Evolutionary conservation across 1,140 invertebrate species (phyloP), one percentile per base, ranked within the genome.

Genomic region (Steinernema khuongi): DNA sequence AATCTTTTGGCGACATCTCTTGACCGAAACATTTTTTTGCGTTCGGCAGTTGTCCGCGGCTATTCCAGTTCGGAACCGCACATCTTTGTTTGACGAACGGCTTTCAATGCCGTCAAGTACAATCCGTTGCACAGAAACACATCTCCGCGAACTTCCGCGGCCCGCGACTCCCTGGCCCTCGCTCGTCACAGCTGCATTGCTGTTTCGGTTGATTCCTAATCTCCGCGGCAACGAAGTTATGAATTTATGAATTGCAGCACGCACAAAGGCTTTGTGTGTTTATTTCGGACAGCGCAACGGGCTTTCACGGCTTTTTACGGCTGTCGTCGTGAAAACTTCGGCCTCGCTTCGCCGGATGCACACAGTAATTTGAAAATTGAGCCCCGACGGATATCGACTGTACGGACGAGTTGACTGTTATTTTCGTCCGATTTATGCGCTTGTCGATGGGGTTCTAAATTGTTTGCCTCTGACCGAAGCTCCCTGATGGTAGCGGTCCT

Each of bases 321-420:
- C n/a, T n/a, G 36, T 7, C 36, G 36, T n/a, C 7, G 7, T 60
- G 7, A n/a, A n/a, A n/a, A n/a, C n/a, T 2, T 60, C 14, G 50
- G 50, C 14, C 14, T 41, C 36, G 36, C 36, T 11, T 41, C 36
- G 36, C n/a, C n/a, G 36, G 36, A 41, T 41, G 36, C 36, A n/a
- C 36, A n/a, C 36, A 22, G 50, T 60, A 60, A 60, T 60, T 60
- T 22, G 50, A 60, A 60, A 60, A 60, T 60, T 60, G 50, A 14
- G 50, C 50, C 26, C 50, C 50, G 22, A 14, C 50, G 50, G 50
- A 60, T 17, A 60, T 60, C 19, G 50, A 60, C 50, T 60, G 50
- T 41, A 41, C 50, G 7, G 50, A 14, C 11, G 50, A 17, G 50
- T 11, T 60, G 11, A 60, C 50, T 60, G 50, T 60, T 60, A 60